Conservation (phyloP, 2,797 vertebrate species). For the Sylvia borin region DNA sequence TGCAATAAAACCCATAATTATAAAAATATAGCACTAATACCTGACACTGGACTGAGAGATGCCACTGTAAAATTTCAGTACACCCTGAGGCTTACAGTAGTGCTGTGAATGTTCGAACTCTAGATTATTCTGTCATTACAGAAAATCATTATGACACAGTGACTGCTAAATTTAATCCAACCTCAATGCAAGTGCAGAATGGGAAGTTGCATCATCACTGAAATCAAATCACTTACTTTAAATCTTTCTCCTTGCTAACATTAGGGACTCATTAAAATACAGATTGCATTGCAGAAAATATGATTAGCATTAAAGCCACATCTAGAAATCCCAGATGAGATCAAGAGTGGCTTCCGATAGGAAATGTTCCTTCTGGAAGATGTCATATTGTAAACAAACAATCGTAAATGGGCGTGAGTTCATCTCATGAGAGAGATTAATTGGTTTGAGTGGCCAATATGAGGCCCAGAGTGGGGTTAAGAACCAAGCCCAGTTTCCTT, state of each 20-base stretch:
- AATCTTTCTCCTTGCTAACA: neutral
- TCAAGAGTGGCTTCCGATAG: neutral
- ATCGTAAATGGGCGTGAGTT: neutral
- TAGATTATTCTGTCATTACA: neutral
- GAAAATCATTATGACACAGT: neutral
- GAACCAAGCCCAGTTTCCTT: neutral
- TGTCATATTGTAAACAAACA: neutral
- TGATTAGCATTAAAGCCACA: neutral
- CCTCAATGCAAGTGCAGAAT: neutral
- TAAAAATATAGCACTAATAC: neutral
- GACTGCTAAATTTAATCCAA: slow-evolving; percentile 3
- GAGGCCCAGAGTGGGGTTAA: neutral
- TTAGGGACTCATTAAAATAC: neutral
- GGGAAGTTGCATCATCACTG: neutral
- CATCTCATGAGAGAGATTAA: neutral
- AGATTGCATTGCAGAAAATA: neutral
- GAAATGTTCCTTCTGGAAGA: neutral
- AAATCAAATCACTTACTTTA: slow-evolving; percentile 1
- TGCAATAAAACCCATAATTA: neutral
- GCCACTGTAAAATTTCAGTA: neutral
- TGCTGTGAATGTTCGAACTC: neutral
- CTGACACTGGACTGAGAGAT: neutral
- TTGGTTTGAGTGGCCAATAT: neutral
- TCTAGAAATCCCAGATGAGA: neutral
- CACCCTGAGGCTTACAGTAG: neutral